Evolutionary conservation across 2,113 vertebrate genomes (phyloP).

Genomic region (Cottus gobio): DNA sequence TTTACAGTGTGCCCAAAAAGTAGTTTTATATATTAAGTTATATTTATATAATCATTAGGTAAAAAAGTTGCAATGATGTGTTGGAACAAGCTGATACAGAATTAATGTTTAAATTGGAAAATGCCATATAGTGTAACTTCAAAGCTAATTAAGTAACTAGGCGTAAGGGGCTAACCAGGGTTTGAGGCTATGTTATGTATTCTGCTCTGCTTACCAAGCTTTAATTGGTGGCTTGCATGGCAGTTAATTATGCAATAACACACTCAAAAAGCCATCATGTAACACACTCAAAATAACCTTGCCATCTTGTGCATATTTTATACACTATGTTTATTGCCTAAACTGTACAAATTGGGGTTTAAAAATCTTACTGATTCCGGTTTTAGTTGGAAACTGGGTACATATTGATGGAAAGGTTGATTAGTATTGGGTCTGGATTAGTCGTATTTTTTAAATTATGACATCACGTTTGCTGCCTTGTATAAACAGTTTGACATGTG

Average conservation of each 20-base stretch:
- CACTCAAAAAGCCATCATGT: not conserved
- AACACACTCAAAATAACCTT: constrained; percentile 5
- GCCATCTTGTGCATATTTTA: not conserved
- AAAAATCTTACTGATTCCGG: too few species aligned
- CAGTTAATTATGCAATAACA: not conserved
- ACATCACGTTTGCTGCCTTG: not conserved
- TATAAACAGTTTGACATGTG: not conserved
- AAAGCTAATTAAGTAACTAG: constrained; percentile 51
- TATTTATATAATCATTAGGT: constrained; percentile 6
- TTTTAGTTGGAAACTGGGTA: not conserved
- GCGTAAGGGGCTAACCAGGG: constrained; percentile 11
- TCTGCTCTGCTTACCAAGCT: constrained; percentile 8
- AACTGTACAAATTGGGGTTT: not conserved
- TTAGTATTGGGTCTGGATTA: not conserved
- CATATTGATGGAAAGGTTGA: not conserved
- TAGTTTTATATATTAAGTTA: constrained; percentile 5
- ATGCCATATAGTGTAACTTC: constrained; percentile 37
- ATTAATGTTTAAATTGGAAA: constrained; percentile 22
- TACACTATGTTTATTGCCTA: not conserved
- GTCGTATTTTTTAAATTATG: not conserved
- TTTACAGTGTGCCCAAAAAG: constrained; percentile 12
- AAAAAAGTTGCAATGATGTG: constrained; percentile 8
- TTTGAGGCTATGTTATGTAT: constrained; percentile 8
- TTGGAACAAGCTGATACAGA: constrained; percentile 23
- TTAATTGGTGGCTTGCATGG: not conserved